These are phyloP conservation scores for Drosophila truncata DNA, from an alignment of 1,140 invertebrate genomes.

Conservation along the genomic window DNA sequence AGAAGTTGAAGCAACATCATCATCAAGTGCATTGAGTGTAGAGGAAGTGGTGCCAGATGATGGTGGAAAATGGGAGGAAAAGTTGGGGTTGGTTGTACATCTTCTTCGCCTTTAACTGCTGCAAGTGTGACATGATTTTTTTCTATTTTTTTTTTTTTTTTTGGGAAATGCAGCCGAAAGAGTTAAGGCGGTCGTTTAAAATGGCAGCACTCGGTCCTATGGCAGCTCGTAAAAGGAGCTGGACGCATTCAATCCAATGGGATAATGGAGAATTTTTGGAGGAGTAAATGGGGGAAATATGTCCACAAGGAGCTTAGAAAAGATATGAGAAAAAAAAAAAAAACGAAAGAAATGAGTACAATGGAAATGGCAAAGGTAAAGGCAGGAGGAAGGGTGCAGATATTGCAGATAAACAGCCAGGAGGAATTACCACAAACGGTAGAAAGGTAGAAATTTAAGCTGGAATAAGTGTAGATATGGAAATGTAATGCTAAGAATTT, in stretches of 20 bases:
- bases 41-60: constrained; percentile 14
- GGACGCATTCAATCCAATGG: constrained; percentile 8
- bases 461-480: background rate
- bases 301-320: constrained; percentile 2
- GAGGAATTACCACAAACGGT: background rate
- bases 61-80: background rate
- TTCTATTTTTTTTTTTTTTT: constrained; percentile 20
- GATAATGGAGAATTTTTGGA: constrained; percentile 20
- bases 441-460: background rate
- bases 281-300: background rate
- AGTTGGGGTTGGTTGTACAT: constrained; percentile 9
- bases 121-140: constrained; percentile 32
- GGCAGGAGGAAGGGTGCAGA: background rate
- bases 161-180: constrained; percentile 7
- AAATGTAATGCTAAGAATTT: background rate
- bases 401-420: background rate
- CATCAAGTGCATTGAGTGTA: constrained; percentile 50
- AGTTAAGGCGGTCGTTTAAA: constrained; percentile 15
- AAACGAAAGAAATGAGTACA: background rate
- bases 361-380: constrained; percentile 5
- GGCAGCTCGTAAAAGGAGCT: constrained; percentile 7
- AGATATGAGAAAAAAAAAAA: background rate
- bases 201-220: constrained; percentile 1
- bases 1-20: constrained; percentile 41
- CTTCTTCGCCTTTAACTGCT: constrained; percentile 23